Evolutionary conservation across 2,113 vertebrate genomes (phyloP), one percentile per base, ranked within the genome.

Genomic region (Calidris pygmaea): DNA sequence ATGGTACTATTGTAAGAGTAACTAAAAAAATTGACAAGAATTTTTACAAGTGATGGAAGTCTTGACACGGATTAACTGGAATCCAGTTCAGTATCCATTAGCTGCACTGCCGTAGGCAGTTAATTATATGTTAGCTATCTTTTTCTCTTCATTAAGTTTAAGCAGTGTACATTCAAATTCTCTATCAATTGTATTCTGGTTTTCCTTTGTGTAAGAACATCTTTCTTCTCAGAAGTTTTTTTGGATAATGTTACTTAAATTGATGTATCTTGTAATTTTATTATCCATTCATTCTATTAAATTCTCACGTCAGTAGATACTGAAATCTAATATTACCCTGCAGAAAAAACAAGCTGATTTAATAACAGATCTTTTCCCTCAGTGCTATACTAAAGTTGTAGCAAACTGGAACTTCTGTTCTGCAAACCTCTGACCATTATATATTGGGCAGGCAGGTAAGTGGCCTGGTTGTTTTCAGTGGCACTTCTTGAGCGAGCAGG

Each of bases 1-100:
- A 82, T 72, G 79, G 82, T 93, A 89, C 53, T 82, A 26, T 41
- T 87, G 45, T 58, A 41, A 95, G 58, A 84, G 47, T 60, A 65
- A 91, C 53, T 73, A 34, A 75, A 94, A 82, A 71, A 60, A 48
- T 43, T 39, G 67, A 50, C 75, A 87, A 74, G 78, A 70, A 62
- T 93, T 93, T 58, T 87, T 94, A 78, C 50, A 94, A 89, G 91
- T 95, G 91, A 94, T 97, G 94, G 70, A 92, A 94, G 53, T 93
- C 45, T 85, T 95, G 92, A 83, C 83, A 47, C 21, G 87, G 93
- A 91, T 95, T 94, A 95, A 88, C 92, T 97, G 95, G 95, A 96
- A 88, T 91, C 87, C 90, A 93, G 89, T 93, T 97, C 93, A 86
- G 75, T 56, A 48, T 65, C 92, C 79, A 90, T 89, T 84, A 93